Conservation (phyloP, 2,113 vertebrate genomes). For the Oostethus manadensis region DNA sequence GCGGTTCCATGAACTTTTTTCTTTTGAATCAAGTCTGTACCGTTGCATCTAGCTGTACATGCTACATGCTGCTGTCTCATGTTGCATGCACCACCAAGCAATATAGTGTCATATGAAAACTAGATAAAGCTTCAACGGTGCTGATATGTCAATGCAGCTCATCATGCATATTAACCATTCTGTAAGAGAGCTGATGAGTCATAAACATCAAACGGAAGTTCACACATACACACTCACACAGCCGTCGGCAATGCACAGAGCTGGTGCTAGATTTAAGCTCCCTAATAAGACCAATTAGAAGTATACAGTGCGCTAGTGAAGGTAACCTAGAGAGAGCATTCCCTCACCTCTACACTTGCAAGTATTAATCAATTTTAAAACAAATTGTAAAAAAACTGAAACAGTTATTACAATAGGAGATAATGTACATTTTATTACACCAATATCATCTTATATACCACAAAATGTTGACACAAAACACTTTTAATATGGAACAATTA, state of each 20-base stretch:
- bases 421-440: too few species aligned
- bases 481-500: too few species aligned
- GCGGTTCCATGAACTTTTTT: conserved; percentile 62
- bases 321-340: conserved; percentile 29
- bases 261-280: conserved; percentile 58
- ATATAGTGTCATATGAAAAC: neutral
- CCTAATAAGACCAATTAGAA: conserved; percentile 64
- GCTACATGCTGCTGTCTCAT: conserved; percentile 26
- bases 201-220: conserved; percentile 39
- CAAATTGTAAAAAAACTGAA: too few species aligned
- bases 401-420: too few species aligned
- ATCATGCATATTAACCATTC: conserved; percentile 31
- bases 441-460: too few species aligned
- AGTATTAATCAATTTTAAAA: neutral
- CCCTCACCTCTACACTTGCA: conserved; percentile 20
- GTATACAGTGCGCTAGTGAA: conserved; percentile 45
- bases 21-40: conserved; percentile 49
- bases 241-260: conserved; percentile 38
- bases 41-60: conserved; percentile 28
- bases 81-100: conserved; percentile 39
- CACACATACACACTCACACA: conserved; percentile 18
- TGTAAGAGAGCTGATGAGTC: conserved; percentile 24
- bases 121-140: conserved; percentile 7
- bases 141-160: conserved; percentile 24
- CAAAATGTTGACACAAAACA: too few species aligned